Conservation (phyloP, 2,113 vertebrate genomes). For the Cynocephalus volans region DNA sequence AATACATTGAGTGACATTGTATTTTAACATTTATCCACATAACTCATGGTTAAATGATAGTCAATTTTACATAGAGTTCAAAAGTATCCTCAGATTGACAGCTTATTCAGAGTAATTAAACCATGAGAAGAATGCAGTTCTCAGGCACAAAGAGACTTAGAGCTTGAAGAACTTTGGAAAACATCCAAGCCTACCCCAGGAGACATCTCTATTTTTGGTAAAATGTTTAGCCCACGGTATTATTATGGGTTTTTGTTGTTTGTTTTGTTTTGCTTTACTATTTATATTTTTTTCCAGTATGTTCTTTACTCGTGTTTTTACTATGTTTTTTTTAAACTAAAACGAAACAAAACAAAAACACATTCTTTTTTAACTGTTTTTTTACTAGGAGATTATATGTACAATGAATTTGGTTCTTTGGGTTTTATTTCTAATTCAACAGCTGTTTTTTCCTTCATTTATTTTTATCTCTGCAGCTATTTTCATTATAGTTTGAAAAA, state of each 20-base stretch:
- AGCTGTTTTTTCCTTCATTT: not conserved
- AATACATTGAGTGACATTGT: not conserved
- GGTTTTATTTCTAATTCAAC: not conserved
- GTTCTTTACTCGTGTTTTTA: not conserved
- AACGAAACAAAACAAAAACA: too few relatives aligned
- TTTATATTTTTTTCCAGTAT: not conserved
- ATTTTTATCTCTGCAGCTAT: not conserved
- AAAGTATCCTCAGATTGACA: not conserved
- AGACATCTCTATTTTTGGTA: constrained; percentile 20
- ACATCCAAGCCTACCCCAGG: not conserved
- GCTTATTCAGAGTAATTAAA: not conserved
- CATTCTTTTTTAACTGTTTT: not conserved
- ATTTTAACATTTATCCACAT: not conserved
- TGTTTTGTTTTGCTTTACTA: not conserved
- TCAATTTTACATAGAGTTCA: constrained; percentile 18
- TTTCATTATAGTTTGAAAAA: not conserved
- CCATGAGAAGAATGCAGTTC: not conserved
- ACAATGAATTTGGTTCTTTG: not conserved
- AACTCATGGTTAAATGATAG: not conserved
- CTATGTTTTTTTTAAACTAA: not conserved
- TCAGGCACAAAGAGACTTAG: not conserved
- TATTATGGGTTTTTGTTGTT: not conserved
- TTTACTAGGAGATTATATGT: not conserved
- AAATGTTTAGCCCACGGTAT: not conserved
- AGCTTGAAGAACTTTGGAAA: constrained; percentile 22